A percentile compares a stretch with the other conserved stretches of the same genome.
Conservation (phyloP, 2,888 invertebrate species). For the Macrophya alboannulata region DNA sequence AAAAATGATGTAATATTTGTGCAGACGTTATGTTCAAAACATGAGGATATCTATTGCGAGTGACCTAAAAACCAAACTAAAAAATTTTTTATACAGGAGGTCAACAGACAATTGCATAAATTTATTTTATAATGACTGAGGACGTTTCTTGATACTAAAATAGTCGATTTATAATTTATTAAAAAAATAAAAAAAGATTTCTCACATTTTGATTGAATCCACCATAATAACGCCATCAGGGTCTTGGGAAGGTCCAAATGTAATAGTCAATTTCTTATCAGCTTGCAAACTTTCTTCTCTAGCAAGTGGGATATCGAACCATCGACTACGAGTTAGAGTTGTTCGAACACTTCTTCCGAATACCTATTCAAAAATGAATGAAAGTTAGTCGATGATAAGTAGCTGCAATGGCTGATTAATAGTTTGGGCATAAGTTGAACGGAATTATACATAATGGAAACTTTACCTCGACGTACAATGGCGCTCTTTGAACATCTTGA, state of each 20-base stretch:
- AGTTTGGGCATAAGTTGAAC: neutral
- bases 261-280: constrained; percentile 93
- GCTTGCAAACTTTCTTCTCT: constrained; percentile 96
- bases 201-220: constrained; percentile 93
- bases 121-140: too few relatives aligned
- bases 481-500: constrained; percentile 90
- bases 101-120: too few relatives aligned
- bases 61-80: too few relatives aligned
- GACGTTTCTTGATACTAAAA: neutral
- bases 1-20: neutral
- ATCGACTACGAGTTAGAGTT: constrained; percentile 89
- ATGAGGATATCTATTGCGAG: too few relatives aligned
- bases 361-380: constrained; percentile 78
- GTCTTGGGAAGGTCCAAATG: constrained; percentile 93
- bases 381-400: constrained; percentile 66
- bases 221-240: constrained; percentile 95
- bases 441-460: neutral
- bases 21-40: neutral
- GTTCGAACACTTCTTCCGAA: constrained; percentile 90
- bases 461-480: constrained; percentile 87
- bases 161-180: constrained; percentile 60
- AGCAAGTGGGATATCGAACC: constrained; percentile 98
- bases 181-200: constrained; percentile 54
- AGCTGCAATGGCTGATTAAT: constrained; percentile 65
- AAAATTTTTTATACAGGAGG: too few relatives aligned